These are phyloP conservation scores for Petaurus breviceps DNA, from an alignment of 2,113 vertebrate genomes.

Conservation along the genomic window DNA sequence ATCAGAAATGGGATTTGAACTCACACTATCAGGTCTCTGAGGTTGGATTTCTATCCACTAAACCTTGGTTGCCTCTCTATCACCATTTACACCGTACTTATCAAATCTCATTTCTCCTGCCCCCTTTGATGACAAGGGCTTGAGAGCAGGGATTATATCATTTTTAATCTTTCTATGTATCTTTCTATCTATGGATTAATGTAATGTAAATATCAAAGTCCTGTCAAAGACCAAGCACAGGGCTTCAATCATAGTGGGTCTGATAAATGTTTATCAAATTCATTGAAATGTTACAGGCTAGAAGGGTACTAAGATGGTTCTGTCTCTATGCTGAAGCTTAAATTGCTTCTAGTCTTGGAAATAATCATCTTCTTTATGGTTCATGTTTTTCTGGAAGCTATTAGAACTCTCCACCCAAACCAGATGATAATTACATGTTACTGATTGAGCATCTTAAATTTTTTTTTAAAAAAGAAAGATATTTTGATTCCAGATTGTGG, in stretches of 20 bases:
- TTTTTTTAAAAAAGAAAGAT: slow-evolving; percentile 57
- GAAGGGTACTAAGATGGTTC: not conserved
- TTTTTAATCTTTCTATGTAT: not conserved
- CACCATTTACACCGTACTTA: not conserved
- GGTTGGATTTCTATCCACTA: not conserved
- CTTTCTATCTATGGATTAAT: not conserved
- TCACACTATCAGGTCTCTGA: not conserved
- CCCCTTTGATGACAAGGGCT: not conserved
- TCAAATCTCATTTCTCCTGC: not conserved
- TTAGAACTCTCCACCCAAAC: slow-evolving; percentile 69
- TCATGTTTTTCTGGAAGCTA: slow-evolving; percentile 73
- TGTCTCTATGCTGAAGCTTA: not conserved
- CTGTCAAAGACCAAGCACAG: not conserved
- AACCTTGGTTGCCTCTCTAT: not conserved
- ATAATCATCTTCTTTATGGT: slow-evolving; percentile 3
- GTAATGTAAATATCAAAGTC: not conserved
- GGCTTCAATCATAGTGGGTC: not conserved
- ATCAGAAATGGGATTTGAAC: not conserved
- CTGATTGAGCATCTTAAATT: slow-evolving; percentile 46
- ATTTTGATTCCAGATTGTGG: slow-evolving; percentile 67
- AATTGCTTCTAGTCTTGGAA: slow-evolving; percentile 12
- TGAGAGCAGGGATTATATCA: not conserved
- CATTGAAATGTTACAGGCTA: not conserved
- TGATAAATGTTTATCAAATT: not conserved
- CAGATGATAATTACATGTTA: slow-evolving; percentile 67